Base-by-base conservation (phyloP, 2,888 invertebrate species). In the Odontomyia ornata region DNA sequence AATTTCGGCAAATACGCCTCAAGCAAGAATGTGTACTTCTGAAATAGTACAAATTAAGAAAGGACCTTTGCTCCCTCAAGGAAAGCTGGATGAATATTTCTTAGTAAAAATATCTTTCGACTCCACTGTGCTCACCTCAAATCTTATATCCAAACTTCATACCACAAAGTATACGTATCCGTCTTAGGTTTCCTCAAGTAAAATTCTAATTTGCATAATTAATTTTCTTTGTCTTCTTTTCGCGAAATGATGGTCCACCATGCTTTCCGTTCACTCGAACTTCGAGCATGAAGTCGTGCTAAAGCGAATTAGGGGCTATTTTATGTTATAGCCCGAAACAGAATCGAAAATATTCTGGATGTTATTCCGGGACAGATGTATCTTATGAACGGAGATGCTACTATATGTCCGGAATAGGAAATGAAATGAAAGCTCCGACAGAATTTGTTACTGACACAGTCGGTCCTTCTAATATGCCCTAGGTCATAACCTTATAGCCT, bases 191-290 rank as follows among this genome's bases (percentile, higher is more conserved):
- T 36, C 69, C 25, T 18, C 43, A 67, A 36, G 36, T 36, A 36
- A 36, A 36, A 36, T 36, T 25, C 62, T 78, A 71, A 77, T 78
- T 78, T 78, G 78, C 78, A 78, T 78, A 78, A 78, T 78, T 78
- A 78, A 78, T 78, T 78, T 77, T 75, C 69, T 46, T 46, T 57
- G 73, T 71, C 27, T 67, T 71, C n/a, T 7, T n/a, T 47, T 13
- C 18, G n/a, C 64, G 28, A 27, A 28, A 64, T 64, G n/a, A 28
- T 1, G 18, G 23, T 60, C 60, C 60, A 23, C 25, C 36, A 64
- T 64, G 11, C n/a, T 64, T 30, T 15, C 15, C 5, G 7, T n/a
- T 7, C 25, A 1, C 30, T 2, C 5, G 64, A 64, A 64, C 27
- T 27, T 64, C 7, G 13, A 11, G 60, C 4, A 64, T 30, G 64